These are phyloP conservation scores for Acleris holmiana DNA, from an alignment of 2,888 invertebrate species.

Conservation along the genomic window DNA sequence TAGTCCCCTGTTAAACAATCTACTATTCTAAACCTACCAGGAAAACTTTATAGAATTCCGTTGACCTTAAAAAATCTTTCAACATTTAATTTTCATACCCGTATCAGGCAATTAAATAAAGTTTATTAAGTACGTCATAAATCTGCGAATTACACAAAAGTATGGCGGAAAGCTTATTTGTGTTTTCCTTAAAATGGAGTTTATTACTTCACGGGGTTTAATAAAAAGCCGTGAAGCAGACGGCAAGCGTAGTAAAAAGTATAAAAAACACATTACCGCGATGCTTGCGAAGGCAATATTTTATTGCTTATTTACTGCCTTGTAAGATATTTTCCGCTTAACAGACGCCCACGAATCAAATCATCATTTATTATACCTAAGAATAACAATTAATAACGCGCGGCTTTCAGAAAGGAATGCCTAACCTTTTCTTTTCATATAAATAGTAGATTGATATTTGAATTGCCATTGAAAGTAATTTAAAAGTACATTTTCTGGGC, in stretches of 20 bases:
- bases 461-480: too few species aligned
- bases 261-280: constrained; percentile 34
- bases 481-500: too few species aligned
- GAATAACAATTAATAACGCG: background rate
- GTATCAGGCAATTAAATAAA: constrained; percentile 24
- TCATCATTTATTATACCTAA: background rate
- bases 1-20: too few species aligned
- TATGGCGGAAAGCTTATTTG: constrained; percentile 33
- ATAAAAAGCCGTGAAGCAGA: constrained; percentile 28
- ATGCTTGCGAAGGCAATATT: constrained; percentile 24
- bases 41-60: too few species aligned
- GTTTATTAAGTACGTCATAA: constrained; percentile 30
- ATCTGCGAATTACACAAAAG: constrained; percentile 23
- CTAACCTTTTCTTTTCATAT: background rate
- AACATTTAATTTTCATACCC: background rate
- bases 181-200: constrained; percentile 34
- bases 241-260: constrained; percentile 29
- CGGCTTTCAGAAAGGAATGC: too few species aligned
- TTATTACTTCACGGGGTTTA: constrained; percentile 26
- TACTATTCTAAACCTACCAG: too few species aligned
- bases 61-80: too few species aligned
- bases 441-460: too few species aligned
- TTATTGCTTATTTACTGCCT: constrained; percentile 37
- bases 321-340: constrained; percentile 10
- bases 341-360: background rate